phyloP scores from a whole-genome alignment of 2,113 vertebrate genomes.

The Dinomys branickii region DNA sequence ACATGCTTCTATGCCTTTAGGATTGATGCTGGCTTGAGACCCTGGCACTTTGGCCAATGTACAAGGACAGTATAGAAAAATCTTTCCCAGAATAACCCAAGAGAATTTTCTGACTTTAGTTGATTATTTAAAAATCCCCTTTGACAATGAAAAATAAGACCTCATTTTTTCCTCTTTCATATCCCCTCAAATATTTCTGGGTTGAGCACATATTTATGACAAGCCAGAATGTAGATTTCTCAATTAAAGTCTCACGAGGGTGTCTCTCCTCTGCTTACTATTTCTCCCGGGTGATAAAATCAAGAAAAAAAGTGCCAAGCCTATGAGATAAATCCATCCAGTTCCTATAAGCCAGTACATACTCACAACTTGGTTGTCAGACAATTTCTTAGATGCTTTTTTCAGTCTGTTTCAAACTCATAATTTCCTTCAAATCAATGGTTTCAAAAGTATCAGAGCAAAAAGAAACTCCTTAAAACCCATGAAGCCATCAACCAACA shows the following conservation, averaged over 20 bases:
- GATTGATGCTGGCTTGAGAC: not conserved
- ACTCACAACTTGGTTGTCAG: slow-evolving; percentile 23
- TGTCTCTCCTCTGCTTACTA: not conserved
- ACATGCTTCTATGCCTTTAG: not conserved
- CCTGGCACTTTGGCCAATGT: not conserved
- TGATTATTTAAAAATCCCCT: slow-evolving; percentile 32
- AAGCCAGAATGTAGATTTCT: slow-evolving; percentile 10
- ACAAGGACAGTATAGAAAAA: not conserved
- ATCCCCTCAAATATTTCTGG: not conserved
- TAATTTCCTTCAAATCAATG: slow-evolving; percentile 27
- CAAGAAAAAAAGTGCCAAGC: not conserved
- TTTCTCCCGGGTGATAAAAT: slow-evolving; percentile 6
- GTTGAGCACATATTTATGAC: not conserved
- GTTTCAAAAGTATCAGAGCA: slow-evolving; percentile 30
- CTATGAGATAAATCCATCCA: not conserved
- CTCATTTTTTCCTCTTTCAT: not conserved
- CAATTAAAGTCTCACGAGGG: not conserved
- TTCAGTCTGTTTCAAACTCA: not conserved
- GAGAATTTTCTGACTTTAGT: slow-evolving; percentile 28
- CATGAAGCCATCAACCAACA: not conserved
- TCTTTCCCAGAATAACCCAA: not conserved
- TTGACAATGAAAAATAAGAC: slow-evolving; percentile 17
- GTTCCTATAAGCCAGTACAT: not conserved
- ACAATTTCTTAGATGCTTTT: not conserved
- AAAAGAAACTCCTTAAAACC: not conserved